Percentiles rank a stretch among this genome's conserved stretches.
Evolutionary conservation across 2,113 vertebrate genomes (phyloP).

Genomic region (rabbit (Oryctolagus cuniculus)): mOryCun1.1 NC_091434.1:83403001-83403500

Average conservation of each 20-base stretch:
- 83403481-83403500: no score
- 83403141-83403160: neutral
- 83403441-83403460: no score
- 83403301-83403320: no score
- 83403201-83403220: conserved; percentile 35
- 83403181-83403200: conserved; percentile 35
- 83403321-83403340: no score
- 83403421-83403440: no score
- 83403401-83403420: no score
- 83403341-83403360: no score
- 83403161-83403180: neutral
- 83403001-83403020: conserved; percentile 11
- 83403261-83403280: no score
- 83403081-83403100: conserved; percentile 8
- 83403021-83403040: conserved; percentile 6
- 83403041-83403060: neutral
- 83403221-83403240: neutral
- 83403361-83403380: no score
- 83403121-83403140: neutral
- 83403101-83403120: neutral
- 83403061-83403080: conserved; percentile 22
- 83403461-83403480: no score
- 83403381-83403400: no score
- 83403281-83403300: no score
- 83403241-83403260: conserved; percentile 32